A percentile compares a stretch with the other conserved stretches of the same genome.
Conservation (phyloP, 2,113 vertebrate genomes). For the Gallinago paraguaiae region DNA sequence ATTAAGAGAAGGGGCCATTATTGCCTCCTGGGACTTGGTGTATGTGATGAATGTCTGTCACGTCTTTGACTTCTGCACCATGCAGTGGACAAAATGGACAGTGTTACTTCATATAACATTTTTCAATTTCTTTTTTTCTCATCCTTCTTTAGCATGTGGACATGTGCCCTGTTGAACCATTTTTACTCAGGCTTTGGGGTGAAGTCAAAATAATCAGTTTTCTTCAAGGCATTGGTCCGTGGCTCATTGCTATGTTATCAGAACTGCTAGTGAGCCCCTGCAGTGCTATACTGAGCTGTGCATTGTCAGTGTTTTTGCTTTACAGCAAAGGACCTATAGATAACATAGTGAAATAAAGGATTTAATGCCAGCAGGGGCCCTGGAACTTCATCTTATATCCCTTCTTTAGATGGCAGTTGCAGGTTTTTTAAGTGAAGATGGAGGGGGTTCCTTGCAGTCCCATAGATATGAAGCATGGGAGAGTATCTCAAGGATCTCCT, state of each 20-base stretch:
- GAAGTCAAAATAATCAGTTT: background rate
- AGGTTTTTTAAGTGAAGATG: background rate
- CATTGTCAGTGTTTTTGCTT: background rate
- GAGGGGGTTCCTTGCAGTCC: background rate
- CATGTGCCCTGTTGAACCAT: background rate
- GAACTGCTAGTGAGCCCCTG: background rate
- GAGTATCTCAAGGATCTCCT: background rate
- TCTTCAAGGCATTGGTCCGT: background rate
- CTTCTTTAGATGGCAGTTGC: background rate
- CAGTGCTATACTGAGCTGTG: rapidly evolving
- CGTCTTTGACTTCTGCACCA: background rate
- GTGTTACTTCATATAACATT: background rate
- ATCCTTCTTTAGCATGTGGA: background rate
- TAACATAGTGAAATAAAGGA: background rate
- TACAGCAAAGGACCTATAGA: background rate
- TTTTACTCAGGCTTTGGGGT: background rate
- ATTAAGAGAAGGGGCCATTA: background rate
- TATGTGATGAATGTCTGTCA: background rate
- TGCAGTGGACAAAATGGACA: background rate
- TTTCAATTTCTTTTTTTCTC: background rate
- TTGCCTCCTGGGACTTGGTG: background rate
- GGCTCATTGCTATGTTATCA: background rate
- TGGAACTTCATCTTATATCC: background rate
- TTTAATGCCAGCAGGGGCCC: background rate
- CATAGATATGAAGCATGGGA: background rate